A percentile compares a stretch with the other conserved stretches of the same genome.
Evolutionary conservation across 2,797 vertebrate genomes (phyloP).

Genomic region (Onychomys leucogaster): DNA sequence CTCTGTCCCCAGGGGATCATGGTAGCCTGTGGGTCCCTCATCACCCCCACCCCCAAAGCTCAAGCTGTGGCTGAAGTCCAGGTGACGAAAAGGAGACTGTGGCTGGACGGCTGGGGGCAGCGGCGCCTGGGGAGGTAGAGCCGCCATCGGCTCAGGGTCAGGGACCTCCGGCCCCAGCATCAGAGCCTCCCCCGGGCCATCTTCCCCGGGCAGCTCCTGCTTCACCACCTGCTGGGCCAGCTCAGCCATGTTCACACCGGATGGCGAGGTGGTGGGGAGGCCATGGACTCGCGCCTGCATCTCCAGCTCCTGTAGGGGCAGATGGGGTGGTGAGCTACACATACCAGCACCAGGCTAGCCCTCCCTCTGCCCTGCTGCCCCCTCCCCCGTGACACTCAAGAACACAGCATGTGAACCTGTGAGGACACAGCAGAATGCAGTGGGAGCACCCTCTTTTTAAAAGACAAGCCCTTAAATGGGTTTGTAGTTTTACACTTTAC

Average conservation of each 20-base stretch:
- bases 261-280: constrained; percentile 93
- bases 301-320: constrained; percentile 94
- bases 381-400: background rate
- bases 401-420: background rate
- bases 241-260: constrained; percentile 91
- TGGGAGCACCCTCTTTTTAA: background rate
- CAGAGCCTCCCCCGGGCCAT: constrained; percentile 86
- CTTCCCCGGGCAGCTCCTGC: constrained; percentile 92
- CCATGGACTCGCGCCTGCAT: constrained; percentile 97
- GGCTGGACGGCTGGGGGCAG: constrained; percentile 86
- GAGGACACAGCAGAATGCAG: background rate
- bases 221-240: constrained; percentile 92
- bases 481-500: too few relatives aligned
- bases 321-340: background rate
- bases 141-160: constrained; percentile 77
- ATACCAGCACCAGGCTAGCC: background rate
- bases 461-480: too few relatives aligned
- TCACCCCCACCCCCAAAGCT: constrained; percentile 91
- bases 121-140: constrained; percentile 72
- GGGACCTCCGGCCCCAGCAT: constrained; percentile 80
- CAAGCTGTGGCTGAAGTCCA: constrained; percentile 94
- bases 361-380: background rate
- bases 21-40: constrained; percentile 91
- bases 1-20: constrained; percentile 91
- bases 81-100: constrained; percentile 90